phyloP scores from a whole-genome alignment of 2,888 invertebrate species.

The Eilema caniola region DNA sequence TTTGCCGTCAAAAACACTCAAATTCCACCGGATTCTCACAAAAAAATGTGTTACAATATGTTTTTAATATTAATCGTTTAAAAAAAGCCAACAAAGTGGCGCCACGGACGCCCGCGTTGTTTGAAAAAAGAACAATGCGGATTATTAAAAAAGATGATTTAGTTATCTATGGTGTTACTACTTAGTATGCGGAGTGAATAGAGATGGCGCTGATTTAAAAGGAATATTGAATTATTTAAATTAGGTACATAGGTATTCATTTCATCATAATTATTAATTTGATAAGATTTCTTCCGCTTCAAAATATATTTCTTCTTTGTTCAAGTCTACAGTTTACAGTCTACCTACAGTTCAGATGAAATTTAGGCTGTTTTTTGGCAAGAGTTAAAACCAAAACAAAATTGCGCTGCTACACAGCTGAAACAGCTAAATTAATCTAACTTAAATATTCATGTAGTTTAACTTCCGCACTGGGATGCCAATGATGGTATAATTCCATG shows the following conservation, averaged over 20 bases:
- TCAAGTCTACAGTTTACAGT: too few relatives aligned
- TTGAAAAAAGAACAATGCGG: constrained; percentile 57
- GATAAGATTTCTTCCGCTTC: too few relatives aligned
- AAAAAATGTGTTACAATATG: constrained; percentile 65
- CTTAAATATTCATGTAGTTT: too few relatives aligned
- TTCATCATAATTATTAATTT: not conserved
- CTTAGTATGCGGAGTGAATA: constrained; percentile 57
- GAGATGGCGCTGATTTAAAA: constrained; percentile 53
- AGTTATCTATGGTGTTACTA: constrained; percentile 46
- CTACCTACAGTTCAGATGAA: too few relatives aligned
- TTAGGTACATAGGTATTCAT: not conserved
- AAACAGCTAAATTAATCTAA: too few relatives aligned
- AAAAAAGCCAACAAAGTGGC: constrained; percentile 41
- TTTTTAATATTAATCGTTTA: constrained; percentile 61
- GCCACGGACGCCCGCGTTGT: constrained; percentile 45
- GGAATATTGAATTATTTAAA: constrained; percentile 26
- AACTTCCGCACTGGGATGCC: too few relatives aligned
- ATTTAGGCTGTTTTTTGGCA: too few relatives aligned
- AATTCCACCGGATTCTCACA: constrained; percentile 69
- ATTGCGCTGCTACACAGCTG: too few relatives aligned
- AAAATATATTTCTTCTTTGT: too few relatives aligned
- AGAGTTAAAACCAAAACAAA: too few relatives aligned
- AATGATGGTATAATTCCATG: too few relatives aligned
- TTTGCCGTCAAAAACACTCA: constrained; percentile 54
- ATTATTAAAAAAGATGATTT: constrained; percentile 50